A percentile compares a stretch with the other conserved stretches of the same genome.
Conservation (phyloP, 2,888 invertebrate species). For the Ectropis crepuscularia region DNA sequence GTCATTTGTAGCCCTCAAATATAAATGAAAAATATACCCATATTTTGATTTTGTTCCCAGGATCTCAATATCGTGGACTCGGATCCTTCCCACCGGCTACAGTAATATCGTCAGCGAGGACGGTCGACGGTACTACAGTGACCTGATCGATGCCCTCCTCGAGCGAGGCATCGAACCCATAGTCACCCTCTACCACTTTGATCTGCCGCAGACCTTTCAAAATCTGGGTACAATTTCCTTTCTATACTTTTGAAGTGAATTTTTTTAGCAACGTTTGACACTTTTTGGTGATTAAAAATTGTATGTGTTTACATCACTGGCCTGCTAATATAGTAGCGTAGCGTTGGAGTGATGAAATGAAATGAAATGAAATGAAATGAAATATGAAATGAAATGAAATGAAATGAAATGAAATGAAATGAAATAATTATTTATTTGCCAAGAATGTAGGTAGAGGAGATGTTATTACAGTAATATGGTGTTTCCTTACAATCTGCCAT, state of each 20-base stretch:
- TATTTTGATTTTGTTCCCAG: constrained; percentile 46
- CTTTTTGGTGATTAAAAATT: background rate
- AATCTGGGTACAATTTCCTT: constrained; percentile 88
- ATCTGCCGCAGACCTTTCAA: constrained; percentile 69
- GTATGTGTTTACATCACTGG: background rate
- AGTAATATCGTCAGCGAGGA: constrained; percentile 83
- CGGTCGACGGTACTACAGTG: constrained; percentile 86
- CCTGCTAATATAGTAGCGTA: too few species aligned
- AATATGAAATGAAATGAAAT: too few species aligned
- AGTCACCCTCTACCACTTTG: constrained; percentile 80
- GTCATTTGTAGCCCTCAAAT: too few species aligned
- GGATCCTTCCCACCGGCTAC: constrained; percentile 86
- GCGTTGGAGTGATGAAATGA: too few species aligned
- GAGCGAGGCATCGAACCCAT: constrained; percentile 80
- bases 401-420: too few species aligned
- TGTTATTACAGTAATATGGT: too few species aligned
- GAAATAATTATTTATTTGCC: too few species aligned
- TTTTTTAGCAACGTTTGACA: too few species aligned
- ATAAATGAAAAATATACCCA: background rate
- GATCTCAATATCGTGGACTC: constrained; percentile 87
- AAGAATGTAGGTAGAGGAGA: too few species aligned
- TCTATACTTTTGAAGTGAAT: constrained; percentile 60
- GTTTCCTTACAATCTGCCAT: too few species aligned
- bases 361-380: too few species aligned
- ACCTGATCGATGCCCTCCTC: constrained; percentile 78